phyloP scores from a whole-genome alignment of 1,140 invertebrate genomes.

The Leucophenga varia region DNA sequence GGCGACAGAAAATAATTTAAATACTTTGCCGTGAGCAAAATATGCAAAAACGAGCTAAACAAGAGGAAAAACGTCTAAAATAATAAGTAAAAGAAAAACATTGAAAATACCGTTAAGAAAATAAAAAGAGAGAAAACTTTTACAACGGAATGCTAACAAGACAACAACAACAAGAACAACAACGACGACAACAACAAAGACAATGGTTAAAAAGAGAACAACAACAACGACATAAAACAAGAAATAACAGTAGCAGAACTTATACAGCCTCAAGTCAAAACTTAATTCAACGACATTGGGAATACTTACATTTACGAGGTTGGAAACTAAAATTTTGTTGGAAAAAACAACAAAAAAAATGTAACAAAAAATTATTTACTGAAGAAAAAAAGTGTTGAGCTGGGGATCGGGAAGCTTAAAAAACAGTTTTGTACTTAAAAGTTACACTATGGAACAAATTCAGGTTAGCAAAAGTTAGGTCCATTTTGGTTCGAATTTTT shows the following conservation, averaged over 20 bases:
- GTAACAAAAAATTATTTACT: conserved; percentile 45
- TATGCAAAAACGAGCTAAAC: no score
- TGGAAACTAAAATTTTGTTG: conserved; percentile 4
- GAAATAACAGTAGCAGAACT: no score
- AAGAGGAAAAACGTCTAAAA: conserved; percentile 24
- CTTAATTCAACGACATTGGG: conserved; percentile 38
- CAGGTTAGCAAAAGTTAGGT: no score
- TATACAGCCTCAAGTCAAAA: no score
- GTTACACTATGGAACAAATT: no score
- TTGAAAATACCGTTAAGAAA: conserved; percentile 6
- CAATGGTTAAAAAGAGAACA: conserved; percentile 16
- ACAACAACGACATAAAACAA: conserved; percentile 8
- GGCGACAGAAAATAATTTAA: conserved; percentile 48
- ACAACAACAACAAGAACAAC: conserved; percentile 9
- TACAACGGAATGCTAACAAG: conserved; percentile 41
- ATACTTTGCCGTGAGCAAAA: conserved; percentile 24
- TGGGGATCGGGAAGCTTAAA: no score
- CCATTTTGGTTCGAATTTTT: no score
- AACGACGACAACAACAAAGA: conserved; percentile 2
- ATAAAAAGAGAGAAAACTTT: no score
- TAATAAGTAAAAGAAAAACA: conserved; percentile 19
- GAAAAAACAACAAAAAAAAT: conserved; percentile 26
- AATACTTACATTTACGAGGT: conserved; percentile 18
- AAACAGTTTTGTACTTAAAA: no score
- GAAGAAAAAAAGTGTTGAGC: no score